These are phyloP conservation scores for Orycteropus afer DNA, from an alignment of 2,113 vertebrate genomes.

Conservation along the genomic window DNA sequence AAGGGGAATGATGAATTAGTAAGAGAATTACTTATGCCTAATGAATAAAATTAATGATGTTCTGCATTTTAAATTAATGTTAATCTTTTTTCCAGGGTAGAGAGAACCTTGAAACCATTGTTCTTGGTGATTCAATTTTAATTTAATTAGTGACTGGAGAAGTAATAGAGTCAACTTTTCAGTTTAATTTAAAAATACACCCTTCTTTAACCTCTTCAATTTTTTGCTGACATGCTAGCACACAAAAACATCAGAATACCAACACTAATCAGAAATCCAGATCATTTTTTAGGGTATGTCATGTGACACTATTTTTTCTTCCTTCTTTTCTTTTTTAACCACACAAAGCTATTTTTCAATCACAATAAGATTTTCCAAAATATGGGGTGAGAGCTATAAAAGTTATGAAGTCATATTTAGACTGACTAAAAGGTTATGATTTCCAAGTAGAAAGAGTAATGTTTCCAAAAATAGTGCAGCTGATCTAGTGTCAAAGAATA, in stretches of 20 bases:
- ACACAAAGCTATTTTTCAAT: slow-evolving; percentile 79
- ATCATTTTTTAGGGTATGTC: slow-evolving; percentile 30
- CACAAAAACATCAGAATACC: slow-evolving; percentile 19
- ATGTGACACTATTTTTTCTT: slow-evolving; percentile 36
- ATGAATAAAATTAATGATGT: slow-evolving; percentile 71
- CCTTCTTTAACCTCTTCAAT: slow-evolving; percentile 12
- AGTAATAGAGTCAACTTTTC: slow-evolving; percentile 55
- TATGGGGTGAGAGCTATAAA: slow-evolving; percentile 78
- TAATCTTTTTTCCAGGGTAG: slow-evolving; percentile 71
- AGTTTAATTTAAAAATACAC: slow-evolving; percentile 53
- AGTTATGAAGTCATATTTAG: slow-evolving; percentile 84
- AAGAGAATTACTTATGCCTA: slow-evolving; percentile 49
- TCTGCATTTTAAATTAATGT: slow-evolving; percentile 77
- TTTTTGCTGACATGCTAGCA: background rate
- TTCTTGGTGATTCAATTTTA: slow-evolving; percentile 75
- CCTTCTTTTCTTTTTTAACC: slow-evolving; percentile 19
- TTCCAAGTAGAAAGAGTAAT: slow-evolving; percentile 81
- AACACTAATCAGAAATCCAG: slow-evolving; percentile 45
- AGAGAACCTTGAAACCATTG: slow-evolving; percentile 62
- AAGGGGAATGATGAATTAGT: slow-evolving; percentile 52
- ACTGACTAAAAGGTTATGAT: slow-evolving; percentile 80
- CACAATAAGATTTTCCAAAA: slow-evolving; percentile 76
- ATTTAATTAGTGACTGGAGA: slow-evolving; percentile 75
- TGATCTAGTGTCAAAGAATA: slow-evolving; percentile 70
- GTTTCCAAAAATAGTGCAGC: slow-evolving; percentile 67